Evolutionary conservation across 2,888 invertebrate species (phyloP), one percentile per base, ranked within the genome.

Genomic region (Agrotis ipsilon): DNA sequence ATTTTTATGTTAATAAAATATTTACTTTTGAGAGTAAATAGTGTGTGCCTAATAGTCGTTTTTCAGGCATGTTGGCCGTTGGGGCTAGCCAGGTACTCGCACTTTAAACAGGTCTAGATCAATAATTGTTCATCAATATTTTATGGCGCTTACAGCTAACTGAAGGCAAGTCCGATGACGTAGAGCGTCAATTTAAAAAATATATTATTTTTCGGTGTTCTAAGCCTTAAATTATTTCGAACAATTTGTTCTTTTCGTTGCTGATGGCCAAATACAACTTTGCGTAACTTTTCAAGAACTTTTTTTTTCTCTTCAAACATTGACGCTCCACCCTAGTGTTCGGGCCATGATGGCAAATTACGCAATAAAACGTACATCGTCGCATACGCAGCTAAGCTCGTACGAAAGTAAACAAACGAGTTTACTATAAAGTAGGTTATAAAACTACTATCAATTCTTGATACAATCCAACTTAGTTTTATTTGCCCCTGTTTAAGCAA

Each of bases 401-500:
- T 14, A 39, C 16, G n/a, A 39, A 52, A 21, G 18, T 73, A 64
- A 7, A 54, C 14, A 71, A 54, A 19, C 21, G n/a, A 54, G 46
- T 74, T 63, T 63, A 19, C 39, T 19, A 54, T 18, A 74, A 48
- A 54, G 5, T 21, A 24, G 24, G 39, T 43, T 43, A 39, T 39
- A 48, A 74, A 55, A 55, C 21, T 75, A 43, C 14, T 49, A 45
- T 45, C n/a, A 55, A 65, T 39, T 39, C 9, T n/a, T 65, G 45
- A 45, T 32, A 55, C 2, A 74, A 21, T 43, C 19, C 43, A 13
- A 32, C 4, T 19, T 39, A 24, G 14, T 51, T 63, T 18, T 27
- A 32, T 46, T 70, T 27, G 21, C 21, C 4, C 57, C 43, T 27
- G 9, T 21, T 21, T 27, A 43, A 19, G 24, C 19, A 39, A 19